phyloP scores from a whole-genome alignment of 2,797 vertebrate genomes.

The Lophura swinhoii region DNA sequence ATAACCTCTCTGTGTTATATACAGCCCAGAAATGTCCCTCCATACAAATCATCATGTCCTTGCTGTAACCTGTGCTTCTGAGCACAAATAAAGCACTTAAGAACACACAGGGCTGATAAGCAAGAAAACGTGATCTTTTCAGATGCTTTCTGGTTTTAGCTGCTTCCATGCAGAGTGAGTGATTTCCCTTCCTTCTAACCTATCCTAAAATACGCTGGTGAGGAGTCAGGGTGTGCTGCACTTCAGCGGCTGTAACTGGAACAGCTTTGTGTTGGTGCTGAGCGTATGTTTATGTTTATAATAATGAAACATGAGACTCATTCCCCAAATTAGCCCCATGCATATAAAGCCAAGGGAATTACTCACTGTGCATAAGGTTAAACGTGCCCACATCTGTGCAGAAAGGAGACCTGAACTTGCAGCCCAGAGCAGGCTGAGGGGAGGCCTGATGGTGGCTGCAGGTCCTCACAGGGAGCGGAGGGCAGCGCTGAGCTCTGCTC shows the following conservation, averaged over 20 bases:
- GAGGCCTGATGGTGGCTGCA: no score
- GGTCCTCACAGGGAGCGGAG: no score
- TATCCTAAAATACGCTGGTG: not conserved
- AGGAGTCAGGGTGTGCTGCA: not conserved
- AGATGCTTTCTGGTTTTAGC: not conserved
- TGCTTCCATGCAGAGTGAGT: not conserved
- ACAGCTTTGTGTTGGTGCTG: conserved; percentile 17
- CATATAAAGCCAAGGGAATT: not conserved
- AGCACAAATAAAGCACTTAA: not conserved
- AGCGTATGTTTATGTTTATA: not conserved
- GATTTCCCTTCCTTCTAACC: not conserved
- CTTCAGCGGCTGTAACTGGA: not conserved
- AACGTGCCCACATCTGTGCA: not conserved
- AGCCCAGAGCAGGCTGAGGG: not conserved
- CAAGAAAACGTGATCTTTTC: not conserved
- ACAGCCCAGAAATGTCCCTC: not conserved
- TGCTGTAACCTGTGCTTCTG: not conserved
- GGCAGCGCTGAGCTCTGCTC: no score
- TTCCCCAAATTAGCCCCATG: not conserved
- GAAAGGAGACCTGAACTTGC: not conserved
- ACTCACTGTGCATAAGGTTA: not conserved
- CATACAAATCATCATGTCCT: not conserved
- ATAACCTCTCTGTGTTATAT: not conserved
- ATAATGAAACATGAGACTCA: not conserved
- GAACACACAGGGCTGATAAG: not conserved